These are phyloP conservation scores for Mormyrus iriodes DNA, from an alignment of 2,113 vertebrate genomes.

Conservation along the genomic window DNA sequence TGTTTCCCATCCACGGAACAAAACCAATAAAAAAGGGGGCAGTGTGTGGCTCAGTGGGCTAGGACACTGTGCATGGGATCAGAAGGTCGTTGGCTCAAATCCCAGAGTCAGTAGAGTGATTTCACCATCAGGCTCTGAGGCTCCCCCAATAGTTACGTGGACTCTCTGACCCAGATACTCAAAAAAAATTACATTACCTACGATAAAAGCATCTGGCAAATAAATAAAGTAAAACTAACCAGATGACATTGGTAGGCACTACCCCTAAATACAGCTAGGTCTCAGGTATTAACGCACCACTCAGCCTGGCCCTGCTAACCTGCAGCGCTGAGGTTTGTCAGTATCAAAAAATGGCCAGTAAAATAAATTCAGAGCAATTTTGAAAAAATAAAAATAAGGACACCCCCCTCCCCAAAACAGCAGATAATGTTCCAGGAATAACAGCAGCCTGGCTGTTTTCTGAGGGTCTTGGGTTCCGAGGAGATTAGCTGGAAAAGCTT, in stretches of 20 bases:
- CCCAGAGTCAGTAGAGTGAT: background rate
- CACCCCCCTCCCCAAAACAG: background rate
- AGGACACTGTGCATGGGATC: background rate
- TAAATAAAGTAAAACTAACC: background rate
- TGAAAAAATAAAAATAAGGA: conserved; percentile 19
- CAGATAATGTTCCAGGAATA: background rate
- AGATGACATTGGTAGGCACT: no score
- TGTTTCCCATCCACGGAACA: background rate
- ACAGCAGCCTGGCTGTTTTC: background rate
- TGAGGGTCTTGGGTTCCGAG: background rate
- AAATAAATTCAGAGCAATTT: conserved; percentile 12
- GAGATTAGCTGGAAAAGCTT: background rate
- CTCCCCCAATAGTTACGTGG: background rate
- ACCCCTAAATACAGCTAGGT: background rate
- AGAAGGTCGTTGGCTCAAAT: background rate
- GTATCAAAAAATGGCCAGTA: background rate
- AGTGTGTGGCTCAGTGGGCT: background rate
- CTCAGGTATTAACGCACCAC: background rate
- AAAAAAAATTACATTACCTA: background rate
- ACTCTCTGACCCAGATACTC: background rate
- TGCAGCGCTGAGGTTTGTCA: background rate
- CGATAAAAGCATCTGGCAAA: background rate
- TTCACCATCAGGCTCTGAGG: background rate
- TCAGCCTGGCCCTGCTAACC: background rate
- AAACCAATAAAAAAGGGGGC: background rate